phyloP scores from a whole-genome alignment of 2,888 invertebrate species.

The Rhabditophanes sp. region DNA sequence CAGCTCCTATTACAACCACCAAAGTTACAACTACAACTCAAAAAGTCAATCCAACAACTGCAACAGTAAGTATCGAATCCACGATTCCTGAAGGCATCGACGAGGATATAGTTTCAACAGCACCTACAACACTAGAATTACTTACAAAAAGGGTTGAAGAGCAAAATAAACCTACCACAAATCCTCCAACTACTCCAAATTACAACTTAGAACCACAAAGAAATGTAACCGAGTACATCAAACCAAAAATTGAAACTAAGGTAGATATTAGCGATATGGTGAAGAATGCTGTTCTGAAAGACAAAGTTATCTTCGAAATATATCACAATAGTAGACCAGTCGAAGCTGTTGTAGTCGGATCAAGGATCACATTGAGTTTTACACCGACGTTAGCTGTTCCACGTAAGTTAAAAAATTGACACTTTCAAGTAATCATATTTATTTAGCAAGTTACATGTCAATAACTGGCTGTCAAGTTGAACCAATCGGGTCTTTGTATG shows the following conservation, averaged over 20 bases:
- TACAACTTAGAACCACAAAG: too few species aligned
- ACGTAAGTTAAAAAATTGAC: conserved; percentile 16
- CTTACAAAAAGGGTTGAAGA: conserved; percentile 8
- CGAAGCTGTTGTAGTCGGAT: conserved; percentile 43
- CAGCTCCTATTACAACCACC: conserved; percentile 1
- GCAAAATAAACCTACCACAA: conserved; percentile 6
- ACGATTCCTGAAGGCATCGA: conserved; percentile 10
- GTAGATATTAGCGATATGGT: too few species aligned
- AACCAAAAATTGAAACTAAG: too few species aligned
- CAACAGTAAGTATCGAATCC: too few species aligned
- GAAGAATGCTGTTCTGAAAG: too few species aligned
- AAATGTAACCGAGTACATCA: too few species aligned
- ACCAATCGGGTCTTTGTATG: conserved; percentile 34
- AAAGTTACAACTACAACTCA: conserved; percentile 10
- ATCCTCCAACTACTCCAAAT: conserved; percentile 5
- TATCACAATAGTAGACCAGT: conserved; percentile 42
- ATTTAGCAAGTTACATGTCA: conserved; percentile 36
- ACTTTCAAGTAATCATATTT: neutral
- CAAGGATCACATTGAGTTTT: conserved; percentile 37
- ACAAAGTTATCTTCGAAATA: conserved; percentile 40
- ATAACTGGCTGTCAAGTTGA: conserved; percentile 43
- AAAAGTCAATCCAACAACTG: too few species aligned
- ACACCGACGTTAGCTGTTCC: conserved; percentile 41
- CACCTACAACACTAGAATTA: conserved; percentile 7
- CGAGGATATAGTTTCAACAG: conserved; percentile 8